Conservation (phyloP, 2,113 vertebrate species). For the Alaudala cheleensis region DNA sequence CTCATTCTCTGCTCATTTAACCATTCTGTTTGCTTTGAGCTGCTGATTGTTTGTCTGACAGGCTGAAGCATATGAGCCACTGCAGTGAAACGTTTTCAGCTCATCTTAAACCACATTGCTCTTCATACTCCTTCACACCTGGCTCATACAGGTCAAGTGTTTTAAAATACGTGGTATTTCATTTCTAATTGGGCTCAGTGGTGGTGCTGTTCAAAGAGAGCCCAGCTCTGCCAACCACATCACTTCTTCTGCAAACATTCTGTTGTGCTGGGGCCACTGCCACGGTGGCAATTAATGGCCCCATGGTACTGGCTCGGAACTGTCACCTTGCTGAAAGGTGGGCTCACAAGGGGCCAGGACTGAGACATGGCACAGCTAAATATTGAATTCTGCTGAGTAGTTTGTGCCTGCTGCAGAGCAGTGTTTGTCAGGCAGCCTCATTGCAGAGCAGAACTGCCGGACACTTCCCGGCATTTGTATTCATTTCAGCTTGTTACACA, state of each 20-base stretch:
- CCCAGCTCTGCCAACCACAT: background rate
- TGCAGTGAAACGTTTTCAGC: background rate
- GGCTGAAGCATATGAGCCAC: background rate
- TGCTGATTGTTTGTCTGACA: background rate
- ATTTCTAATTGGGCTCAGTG: background rate
- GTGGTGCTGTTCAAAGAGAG: background rate
- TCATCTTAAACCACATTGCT: background rate
- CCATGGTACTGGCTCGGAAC: background rate
- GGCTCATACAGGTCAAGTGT: no score
- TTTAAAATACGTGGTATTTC: background rate
- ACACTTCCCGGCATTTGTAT: background rate
- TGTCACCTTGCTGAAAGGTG: background rate
- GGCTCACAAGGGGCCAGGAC: background rate
- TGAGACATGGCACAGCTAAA: background rate
- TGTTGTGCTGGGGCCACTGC: background rate
- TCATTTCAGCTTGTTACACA: background rate
- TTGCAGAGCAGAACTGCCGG: background rate
- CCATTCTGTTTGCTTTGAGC: background rate
- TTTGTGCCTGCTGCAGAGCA: background rate
- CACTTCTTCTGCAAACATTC: background rate
- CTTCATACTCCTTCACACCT: background rate
- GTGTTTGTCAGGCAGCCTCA: background rate
- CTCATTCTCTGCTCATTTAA: background rate
- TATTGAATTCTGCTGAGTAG: background rate
- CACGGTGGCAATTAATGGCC: rapidly evolving